phyloP scores from a whole-genome alignment of 2,888 invertebrate genomes.

The Prenolepis imparis region DNA sequence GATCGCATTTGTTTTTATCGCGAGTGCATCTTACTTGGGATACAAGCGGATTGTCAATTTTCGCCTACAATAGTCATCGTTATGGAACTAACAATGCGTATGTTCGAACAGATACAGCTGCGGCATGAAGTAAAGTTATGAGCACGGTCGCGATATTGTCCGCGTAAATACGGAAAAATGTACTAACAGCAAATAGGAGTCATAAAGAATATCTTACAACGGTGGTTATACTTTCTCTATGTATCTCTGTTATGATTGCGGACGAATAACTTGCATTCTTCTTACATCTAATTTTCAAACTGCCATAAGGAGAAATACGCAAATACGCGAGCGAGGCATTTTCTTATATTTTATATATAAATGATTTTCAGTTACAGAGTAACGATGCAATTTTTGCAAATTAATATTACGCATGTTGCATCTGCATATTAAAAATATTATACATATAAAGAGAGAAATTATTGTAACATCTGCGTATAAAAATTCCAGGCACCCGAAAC shows the following conservation, averaged over 20 bases:
- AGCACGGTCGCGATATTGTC: slow-evolving; percentile 7
- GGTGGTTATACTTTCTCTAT: background rate
- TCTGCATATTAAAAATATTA: background rate
- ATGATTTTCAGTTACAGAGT: background rate
- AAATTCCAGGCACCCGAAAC: background rate
- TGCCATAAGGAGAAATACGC: background rate
- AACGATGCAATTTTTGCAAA: slow-evolving; percentile 7
- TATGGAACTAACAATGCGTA: slow-evolving; percentile 19
- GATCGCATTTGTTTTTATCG: background rate
- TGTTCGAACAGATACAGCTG: slow-evolving; percentile 18
- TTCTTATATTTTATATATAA: background rate
- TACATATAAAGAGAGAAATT: background rate
- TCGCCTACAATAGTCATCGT: background rate
- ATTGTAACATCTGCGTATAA: background rate
- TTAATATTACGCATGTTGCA: slow-evolving; percentile 7
- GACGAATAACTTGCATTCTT: background rate
- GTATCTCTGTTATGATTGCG: background rate
- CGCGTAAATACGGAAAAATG: slow-evolving; percentile 43
- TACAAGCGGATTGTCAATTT: slow-evolving; percentile 39
- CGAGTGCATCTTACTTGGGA: background rate
- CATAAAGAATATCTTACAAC: slow-evolving; percentile 18
- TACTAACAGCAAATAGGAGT: slow-evolving; percentile 1
- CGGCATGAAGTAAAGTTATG: slow-evolving; percentile 41
- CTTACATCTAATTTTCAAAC: slow-evolving; percentile 10
- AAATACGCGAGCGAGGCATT: background rate